Evolutionary conservation across 2,888 invertebrate species (phyloP).

Genomic region (Notodonta dromedarius): DNA sequence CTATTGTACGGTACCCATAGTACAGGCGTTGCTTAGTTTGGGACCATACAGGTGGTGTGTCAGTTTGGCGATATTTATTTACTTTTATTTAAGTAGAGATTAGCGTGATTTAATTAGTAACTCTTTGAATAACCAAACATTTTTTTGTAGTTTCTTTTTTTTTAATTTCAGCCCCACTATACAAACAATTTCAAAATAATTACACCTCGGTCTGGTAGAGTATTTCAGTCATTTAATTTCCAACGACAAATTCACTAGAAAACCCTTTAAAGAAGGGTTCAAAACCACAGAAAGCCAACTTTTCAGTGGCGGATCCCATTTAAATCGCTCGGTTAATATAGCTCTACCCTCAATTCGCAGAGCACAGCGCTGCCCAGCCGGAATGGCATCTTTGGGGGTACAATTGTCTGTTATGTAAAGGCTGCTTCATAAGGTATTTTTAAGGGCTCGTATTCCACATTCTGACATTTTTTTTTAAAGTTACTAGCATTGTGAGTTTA

Average conservation of each 20-base stretch:
- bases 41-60: too few species aligned
- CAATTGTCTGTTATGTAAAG: background rate
- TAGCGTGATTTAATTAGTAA: too few species aligned
- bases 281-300: conserved; percentile 7
- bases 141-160: too few species aligned
- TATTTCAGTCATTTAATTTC: background rate
- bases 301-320: conserved; percentile 4
- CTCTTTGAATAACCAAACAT: too few species aligned
- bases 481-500: too few species aligned
- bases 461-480: background rate
- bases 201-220: too few species aligned
- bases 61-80: too few species aligned
- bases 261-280: background rate
- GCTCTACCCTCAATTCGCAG: background rate
- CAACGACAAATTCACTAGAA: conserved; percentile 2
- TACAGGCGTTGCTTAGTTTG: too few species aligned
- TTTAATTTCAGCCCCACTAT: too few species aligned
- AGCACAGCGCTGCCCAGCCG: background rate
- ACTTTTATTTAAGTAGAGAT: too few species aligned
- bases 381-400: conserved; percentile 7
- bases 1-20: too few species aligned
- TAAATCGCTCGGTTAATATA: conserved; percentile 4
- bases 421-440: background rate
- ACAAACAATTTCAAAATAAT: too few species aligned
- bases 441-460: background rate